Base-by-base conservation (phyloP, 2,113 vertebrate genomes). In the Macrotis lagotis region DNA sequence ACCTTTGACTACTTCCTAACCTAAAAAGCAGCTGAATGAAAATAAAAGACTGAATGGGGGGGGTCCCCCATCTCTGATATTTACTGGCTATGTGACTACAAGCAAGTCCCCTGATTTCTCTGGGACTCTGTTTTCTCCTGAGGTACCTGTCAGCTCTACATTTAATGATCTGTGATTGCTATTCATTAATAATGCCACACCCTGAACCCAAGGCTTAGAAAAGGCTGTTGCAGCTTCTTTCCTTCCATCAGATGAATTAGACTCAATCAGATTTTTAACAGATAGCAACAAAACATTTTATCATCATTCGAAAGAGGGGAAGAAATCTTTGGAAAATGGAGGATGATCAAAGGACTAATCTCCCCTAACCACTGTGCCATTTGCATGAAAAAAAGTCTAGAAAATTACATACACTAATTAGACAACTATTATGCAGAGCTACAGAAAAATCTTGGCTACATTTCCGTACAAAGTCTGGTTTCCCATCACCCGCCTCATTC, bases 361-460 rank as follows among this genome's bases (percentile, higher is more conserved):
- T 83, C n/a, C n/a, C n/a, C 19, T 66, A 44, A 66, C 59, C 37
- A 83, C 16, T 83, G 66, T n/a, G n/a, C n/a, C 19, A 83, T 44
- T n/a, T 83, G n/a, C n/a, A 83, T 24, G 37, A 37, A 44, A 24
- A 24, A 83, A 83, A 83, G n/a, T 24, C 66, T 83, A 83, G 66
- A 83, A 83, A 83, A 44, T 44, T 44, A 83, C n/a, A 44, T 24
- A 24, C 10, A 22, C 66, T 83, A 83, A 83, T 83, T 83, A 44
- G n/a, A 83, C 66, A 83, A 14, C 28, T 44, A 22, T 37, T n/a
- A 16, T n/a, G 12, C 31, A n/a, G 59, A 74, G 37, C 66, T 8
- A 44, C n/a, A 94, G 89, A 8, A 96, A 97, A 97, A 97, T 49
- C 11, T 16, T 47, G 37, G 92, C 48, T 2, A 74, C 50, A 31